phyloP scores from a whole-genome alignment of 2,797 vertebrate species.

The Lophotriccus pileatus region DNA sequence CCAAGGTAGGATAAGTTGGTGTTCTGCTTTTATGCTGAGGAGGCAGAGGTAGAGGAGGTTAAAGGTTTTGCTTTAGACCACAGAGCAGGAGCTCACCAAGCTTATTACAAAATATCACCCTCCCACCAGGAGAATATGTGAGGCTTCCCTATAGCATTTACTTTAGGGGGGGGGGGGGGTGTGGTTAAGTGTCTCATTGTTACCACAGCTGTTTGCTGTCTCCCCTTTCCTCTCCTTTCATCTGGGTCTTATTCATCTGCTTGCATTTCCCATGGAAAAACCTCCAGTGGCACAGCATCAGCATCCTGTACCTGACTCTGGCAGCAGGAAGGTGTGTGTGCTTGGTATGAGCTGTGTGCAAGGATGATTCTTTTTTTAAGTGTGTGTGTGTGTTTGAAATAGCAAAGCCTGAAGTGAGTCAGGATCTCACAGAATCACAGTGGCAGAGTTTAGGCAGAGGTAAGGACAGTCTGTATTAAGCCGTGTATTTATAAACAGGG shows the following conservation, averaged over 20 bases:
- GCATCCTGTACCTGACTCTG: background rate
- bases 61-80: background rate
- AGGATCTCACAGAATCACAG: background rate
- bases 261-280: background rate
- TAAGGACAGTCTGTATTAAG: background rate
- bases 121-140: background rate
- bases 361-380: background rate
- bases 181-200: background rate
- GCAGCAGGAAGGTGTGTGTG: background rate
- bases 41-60: background rate
- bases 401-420: background rate
- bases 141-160: background rate
- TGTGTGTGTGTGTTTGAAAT: background rate
- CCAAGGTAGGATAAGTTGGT: background rate
- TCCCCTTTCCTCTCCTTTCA: background rate
- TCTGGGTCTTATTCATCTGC: background rate
- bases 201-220: background rate
- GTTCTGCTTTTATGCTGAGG: background rate
- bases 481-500: accelerated
- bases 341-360: background rate
- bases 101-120: background rate
- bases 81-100: background rate
- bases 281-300: background rate
- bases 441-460: background rate
- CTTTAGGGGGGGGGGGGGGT: too few relatives aligned